Evolutionary conservation across 2,888 invertebrate genomes (phyloP).

Genomic region (Piscicola geometra): DNA sequence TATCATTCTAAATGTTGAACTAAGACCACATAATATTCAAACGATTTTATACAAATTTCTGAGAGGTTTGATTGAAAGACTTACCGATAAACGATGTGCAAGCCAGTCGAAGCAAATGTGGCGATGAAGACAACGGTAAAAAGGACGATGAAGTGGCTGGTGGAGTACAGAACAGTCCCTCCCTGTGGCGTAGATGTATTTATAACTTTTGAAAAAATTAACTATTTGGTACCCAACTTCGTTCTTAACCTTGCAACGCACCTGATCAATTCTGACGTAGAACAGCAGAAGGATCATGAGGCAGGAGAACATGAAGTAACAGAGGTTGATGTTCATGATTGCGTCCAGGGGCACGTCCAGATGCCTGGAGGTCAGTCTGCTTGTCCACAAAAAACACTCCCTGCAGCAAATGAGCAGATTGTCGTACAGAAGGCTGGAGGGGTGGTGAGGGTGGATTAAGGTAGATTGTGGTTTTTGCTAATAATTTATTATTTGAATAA

Average conservation of each 20-base stretch:
- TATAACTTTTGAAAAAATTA: too few species aligned
- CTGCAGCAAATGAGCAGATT: not conserved
- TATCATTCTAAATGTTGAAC: too few species aligned
- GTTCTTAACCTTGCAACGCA: not conserved
- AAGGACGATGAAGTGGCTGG: conserved; percentile 23
- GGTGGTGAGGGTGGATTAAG: not conserved
- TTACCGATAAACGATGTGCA: conserved; percentile 22
- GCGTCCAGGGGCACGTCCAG: conserved; percentile 15
- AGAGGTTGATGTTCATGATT: conserved; percentile 9
- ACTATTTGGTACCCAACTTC: too few species aligned
- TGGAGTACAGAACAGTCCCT: conserved; percentile 11
- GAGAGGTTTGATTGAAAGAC: too few species aligned
- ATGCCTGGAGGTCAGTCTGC: conserved; percentile 24
- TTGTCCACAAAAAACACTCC: conserved; percentile 19
- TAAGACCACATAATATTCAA: too few species aligned
- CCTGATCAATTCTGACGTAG: conserved; percentile 27
- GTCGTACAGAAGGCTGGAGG: conserved; percentile 14
- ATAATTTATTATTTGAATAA: not conserved
- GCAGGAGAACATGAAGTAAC: conserved; percentile 20
- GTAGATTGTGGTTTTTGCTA: not conserved
- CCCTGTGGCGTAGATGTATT: too few species aligned
- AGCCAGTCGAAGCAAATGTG: not conserved
- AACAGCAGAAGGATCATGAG: conserved; percentile 24
- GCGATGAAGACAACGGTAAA: conserved; percentile 12
- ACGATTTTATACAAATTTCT: too few species aligned